Conservation (phyloP, 64 coral and sea anemone species). For the Cladopsammia gracilis region DNA sequence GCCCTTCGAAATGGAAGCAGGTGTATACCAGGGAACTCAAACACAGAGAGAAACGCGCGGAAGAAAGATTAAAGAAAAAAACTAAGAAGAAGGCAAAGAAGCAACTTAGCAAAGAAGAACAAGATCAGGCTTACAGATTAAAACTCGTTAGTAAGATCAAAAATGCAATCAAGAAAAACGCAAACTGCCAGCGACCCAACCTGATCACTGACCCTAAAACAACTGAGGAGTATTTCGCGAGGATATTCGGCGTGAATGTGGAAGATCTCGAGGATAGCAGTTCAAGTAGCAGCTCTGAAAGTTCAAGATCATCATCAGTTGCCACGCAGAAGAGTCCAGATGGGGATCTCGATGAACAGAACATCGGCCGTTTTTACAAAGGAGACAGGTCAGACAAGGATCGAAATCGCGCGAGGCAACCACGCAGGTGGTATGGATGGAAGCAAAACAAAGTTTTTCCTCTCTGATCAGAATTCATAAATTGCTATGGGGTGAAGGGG, state of each 20-base stretch:
- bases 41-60: neutral
- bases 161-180: neutral
- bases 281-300: neutral
- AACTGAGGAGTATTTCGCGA: neutral
- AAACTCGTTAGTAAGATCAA: constrained; percentile 6
- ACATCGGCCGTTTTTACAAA: neutral
- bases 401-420: neutral
- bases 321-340: neutral
- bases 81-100: neutral
- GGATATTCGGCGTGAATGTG: neutral
- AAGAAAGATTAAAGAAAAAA: neutral
- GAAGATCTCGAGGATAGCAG: neutral
- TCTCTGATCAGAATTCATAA: neutral
- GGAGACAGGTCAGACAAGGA: neutral
- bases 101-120: neutral
- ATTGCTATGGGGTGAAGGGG: too few species aligned
- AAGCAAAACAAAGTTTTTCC: neutral
- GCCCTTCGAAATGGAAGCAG: neutral
- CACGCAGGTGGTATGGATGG: neutral
- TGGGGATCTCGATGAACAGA: neutral
- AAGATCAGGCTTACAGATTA: neutral
- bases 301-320: neutral
- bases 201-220: neutral
- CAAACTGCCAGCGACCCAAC: neutral
- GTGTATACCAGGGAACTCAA: neutral